Evolutionary conservation across 2,797 vertebrate genomes (phyloP), one percentile per base, ranked within the genome.

Genomic region (Galaxias olidus): DNA sequence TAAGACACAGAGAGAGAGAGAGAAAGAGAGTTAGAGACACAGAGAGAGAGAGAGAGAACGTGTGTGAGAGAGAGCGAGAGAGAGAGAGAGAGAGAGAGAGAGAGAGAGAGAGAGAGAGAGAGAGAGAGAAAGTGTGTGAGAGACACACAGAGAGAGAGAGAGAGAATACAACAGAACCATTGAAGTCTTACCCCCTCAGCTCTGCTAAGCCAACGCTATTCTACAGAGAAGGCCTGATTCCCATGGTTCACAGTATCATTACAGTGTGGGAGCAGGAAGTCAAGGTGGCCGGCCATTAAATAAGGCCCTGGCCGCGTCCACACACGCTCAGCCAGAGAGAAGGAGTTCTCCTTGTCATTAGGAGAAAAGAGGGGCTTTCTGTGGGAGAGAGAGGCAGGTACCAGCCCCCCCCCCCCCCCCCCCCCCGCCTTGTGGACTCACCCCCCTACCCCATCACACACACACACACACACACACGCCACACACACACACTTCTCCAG

Each of bases 321-420:
- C n/a, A n/a, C n/a, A 71, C 61, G 81, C 77, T 88, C 71, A 76
- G 57, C 12, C 0, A 0, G 4, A 64, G 82, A 82, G 81, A 85
- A 82, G 68, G 75, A 83, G 79, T 81, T 6, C 80, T 82, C 69
- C 69, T 75, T 83, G 54, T 83, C 82, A 84, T 87, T 86, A 78
- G 69, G 56, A 61, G 54, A 79, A 76, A 55, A 78, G 77, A 80
- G 62, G 49, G 3, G 52, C 65, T 81, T n/a, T n/a, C n/a, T 68
- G 71, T 71, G 49, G 6, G 30, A 6, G 30, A 6, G 30, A 30
- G 30, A 2, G 6, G 30, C 2, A 6, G 30, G 30, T 30, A 30
- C 30, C 30, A n/a, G n/a, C n/a, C n/a, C n/a, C n/a, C n/a, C n/a
- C n/a, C n/a, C n/a, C n/a, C n/a, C n/a, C n/a, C n/a, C n/a, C n/a